A percentile compares a stretch with the other conserved stretches of the same genome.
Conservation (phyloP, 2,888 invertebrate species). For the Labia minor region DNA sequence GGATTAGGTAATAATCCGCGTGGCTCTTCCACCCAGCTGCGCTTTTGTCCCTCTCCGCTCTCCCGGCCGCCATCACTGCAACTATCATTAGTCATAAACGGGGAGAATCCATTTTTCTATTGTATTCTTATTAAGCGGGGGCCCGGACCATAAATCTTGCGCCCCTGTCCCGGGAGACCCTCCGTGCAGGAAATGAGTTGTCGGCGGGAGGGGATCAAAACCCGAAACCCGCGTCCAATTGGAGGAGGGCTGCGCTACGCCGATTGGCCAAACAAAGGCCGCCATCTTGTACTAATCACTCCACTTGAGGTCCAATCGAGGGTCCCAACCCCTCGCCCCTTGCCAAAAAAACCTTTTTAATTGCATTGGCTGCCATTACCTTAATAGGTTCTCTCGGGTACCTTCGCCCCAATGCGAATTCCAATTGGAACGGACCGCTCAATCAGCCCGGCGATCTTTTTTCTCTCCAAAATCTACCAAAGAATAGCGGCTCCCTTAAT, state of each 20-base stretch:
- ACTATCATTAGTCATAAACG: constrained; percentile 28
- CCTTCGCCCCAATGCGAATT: too few relatives aligned
- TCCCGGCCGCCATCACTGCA: constrained; percentile 20
- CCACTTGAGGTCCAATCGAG: neutral
- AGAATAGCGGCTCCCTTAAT: too few relatives aligned
- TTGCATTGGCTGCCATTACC: too few relatives aligned
- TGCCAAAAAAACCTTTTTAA: neutral
- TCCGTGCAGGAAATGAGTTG: constrained; percentile 1
- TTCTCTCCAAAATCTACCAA: too few relatives aligned
- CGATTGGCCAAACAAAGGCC: constrained; percentile 13
- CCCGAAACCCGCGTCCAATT: constrained; percentile 2
- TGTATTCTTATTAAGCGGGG: constrained; percentile 28
- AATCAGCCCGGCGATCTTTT: too few relatives aligned
- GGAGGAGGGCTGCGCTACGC: neutral
- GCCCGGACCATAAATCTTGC: neutral
- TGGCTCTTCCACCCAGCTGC: constrained; percentile 15
- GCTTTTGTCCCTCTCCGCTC: neutral
- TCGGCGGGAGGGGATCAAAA: neutral
- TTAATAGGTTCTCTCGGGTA: too few relatives aligned
- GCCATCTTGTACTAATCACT: constrained; percentile 7
- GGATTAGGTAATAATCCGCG: neutral
- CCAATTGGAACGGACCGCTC: too few relatives aligned
- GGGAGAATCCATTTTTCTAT: constrained; percentile 27
- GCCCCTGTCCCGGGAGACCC: neutral
- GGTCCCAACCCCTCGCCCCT: neutral